Percentiles rank a stretch among this genome's conserved stretches.
These are phyloP conservation scores for Artibeus lituratus DNA, from an alignment of 2,797 vertebrate species.

Conservation along the genomic window DNA sequence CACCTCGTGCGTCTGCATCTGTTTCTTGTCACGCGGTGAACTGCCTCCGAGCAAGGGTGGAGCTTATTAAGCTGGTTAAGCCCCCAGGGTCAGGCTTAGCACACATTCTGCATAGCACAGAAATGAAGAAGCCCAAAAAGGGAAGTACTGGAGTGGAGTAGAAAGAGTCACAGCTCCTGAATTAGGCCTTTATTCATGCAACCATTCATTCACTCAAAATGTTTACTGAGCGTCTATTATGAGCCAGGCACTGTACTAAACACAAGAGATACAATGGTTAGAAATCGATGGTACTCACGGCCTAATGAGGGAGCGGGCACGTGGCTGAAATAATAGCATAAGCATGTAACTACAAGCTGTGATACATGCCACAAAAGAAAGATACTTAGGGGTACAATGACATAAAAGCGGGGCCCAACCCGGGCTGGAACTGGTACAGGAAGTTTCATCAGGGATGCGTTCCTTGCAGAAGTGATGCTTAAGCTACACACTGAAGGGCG, in stretches of 20 bases:
- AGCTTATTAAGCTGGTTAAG: not conserved
- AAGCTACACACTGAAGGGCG: not conserved
- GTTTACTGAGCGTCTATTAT: not conserved
- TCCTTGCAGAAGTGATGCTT: not conserved
- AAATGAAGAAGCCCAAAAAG: not conserved
- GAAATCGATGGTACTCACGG: not conserved
- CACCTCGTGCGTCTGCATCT: not conserved
- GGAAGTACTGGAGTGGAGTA: not conserved
- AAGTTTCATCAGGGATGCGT: not conserved
- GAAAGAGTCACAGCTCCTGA: not conserved
- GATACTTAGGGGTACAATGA: not conserved
- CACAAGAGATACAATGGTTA: not conserved
- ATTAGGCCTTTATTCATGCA: not conserved
- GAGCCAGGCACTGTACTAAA: not conserved
- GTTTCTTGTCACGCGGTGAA: not conserved
- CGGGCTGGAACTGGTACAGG: not conserved
- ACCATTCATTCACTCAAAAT: not conserved
- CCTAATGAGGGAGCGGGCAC: not conserved
- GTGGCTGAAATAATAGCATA: not conserved
- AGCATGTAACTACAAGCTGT: not conserved
- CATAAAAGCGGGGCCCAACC: not conserved
- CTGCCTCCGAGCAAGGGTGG: not conserved
- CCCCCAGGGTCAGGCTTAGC: not conserved
- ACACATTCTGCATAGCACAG: too few species aligned
- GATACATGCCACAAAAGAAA: not conserved